Conservation (phyloP, 2,113 vertebrate genomes). For the Carassius gibelio region DNA sequence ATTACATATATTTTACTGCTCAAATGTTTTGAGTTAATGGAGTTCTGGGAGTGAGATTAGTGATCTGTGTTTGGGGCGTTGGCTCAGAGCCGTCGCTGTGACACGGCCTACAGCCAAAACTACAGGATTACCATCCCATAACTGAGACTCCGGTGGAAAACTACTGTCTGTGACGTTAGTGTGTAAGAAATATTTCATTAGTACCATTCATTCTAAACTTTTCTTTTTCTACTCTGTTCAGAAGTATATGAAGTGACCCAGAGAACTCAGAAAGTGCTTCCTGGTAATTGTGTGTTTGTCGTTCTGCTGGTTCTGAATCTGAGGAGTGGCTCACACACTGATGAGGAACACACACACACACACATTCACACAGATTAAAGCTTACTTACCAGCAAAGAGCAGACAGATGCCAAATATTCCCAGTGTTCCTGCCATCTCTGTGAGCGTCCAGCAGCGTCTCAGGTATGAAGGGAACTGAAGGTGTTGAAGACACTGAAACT, state of each 20-base stretch:
- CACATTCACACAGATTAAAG: background rate
- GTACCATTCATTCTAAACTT: background rate
- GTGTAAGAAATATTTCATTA: too few species aligned
- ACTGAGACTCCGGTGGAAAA: background rate
- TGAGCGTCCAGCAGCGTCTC: background rate
- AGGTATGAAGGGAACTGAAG: background rate
- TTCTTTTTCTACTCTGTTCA: background rate
- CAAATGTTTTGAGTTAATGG: background rate
- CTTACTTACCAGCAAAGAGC: slow-evolving; percentile 63
- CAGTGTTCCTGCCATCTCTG: slow-evolving; percentile 31
- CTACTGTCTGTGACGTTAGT: background rate
- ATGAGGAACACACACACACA: background rate
- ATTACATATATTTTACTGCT: background rate
- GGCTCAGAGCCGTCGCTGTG: background rate
- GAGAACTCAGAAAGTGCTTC: too few species aligned
- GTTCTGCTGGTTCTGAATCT: background rate
- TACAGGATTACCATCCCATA: background rate
- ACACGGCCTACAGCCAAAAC: background rate
- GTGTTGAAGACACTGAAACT: slow-evolving; percentile 12
- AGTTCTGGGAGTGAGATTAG: background rate
- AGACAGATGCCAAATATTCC: background rate
- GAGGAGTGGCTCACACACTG: background rate
- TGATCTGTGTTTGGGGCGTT: background rate
- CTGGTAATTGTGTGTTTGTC: background rate
- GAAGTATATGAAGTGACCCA: background rate